Conservation (phyloP, 2,797 vertebrate species). For the Ctenosaura bakeri region DNA sequence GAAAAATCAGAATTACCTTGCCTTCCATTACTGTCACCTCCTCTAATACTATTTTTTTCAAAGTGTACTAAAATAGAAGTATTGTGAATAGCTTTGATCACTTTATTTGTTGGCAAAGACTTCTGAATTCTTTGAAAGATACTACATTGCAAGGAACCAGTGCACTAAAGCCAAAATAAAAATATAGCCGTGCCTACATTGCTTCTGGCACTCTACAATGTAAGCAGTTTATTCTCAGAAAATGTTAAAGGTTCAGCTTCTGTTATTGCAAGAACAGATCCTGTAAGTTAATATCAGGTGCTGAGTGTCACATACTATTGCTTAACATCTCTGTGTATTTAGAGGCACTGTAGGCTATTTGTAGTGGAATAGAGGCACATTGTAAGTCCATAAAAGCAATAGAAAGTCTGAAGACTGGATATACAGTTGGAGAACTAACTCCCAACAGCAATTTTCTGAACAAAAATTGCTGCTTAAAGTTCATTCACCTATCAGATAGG, state of each 20-base stretch:
- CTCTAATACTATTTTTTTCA: slow-evolving; percentile 34
- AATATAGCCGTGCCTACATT: slow-evolving; percentile 36
- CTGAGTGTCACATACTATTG: not conserved
- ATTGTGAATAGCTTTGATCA: slow-evolving; percentile 29
- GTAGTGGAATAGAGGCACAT: slow-evolving; percentile 33
- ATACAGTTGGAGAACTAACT: slow-evolving; percentile 52
- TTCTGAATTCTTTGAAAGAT: slow-evolving; percentile 19
- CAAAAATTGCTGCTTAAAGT: slow-evolving; percentile 59
- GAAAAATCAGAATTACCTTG: not conserved
- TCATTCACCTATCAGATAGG: slow-evolving; percentile 53
- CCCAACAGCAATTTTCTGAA: slow-evolving; percentile 58
- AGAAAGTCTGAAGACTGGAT: slow-evolving; percentile 42
- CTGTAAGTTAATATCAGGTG: slow-evolving; percentile 34
- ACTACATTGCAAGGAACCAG: slow-evolving; percentile 27
- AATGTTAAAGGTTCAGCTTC: slow-evolving; percentile 29
- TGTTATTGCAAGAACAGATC: slow-evolving; percentile 47
- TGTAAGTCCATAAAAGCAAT: slow-evolving; percentile 43
- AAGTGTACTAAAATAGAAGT: slow-evolving; percentile 31
- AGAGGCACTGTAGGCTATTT: slow-evolving; percentile 45
- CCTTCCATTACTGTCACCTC: not conserved
- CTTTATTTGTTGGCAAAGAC: slow-evolving; percentile 40
- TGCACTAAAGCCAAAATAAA: slow-evolving; percentile 35
- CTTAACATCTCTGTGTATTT: slow-evolving; percentile 46
- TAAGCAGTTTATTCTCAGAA: slow-evolving; percentile 46
- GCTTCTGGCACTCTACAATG: slow-evolving; percentile 23